These are phyloP conservation scores for Antheraea assamensis DNA, from an alignment of 2,888 invertebrate genomes.

Conservation along the genomic window DNA sequence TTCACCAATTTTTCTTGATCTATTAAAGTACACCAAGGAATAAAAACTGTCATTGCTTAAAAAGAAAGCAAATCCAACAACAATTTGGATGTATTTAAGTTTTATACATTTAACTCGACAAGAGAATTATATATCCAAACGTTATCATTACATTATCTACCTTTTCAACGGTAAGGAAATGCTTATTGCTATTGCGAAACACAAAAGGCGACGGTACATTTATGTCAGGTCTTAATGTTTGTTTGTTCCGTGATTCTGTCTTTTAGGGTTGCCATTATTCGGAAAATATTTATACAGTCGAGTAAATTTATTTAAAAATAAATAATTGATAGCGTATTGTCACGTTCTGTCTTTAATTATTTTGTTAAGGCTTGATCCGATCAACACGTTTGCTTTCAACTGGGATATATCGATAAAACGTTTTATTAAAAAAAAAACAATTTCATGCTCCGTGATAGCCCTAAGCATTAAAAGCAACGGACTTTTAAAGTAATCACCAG, in stretches of 20 bases:
- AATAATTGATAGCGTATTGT: not conserved
- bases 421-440: not conserved
- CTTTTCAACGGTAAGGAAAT: slow-evolving; percentile 34
- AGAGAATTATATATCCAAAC: not conserved
- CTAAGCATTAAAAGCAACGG: slow-evolving; percentile 14
- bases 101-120: not conserved
- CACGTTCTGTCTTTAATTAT: not conserved
- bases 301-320: not conserved
- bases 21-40: not conserved
- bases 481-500: slow-evolving; percentile 50
- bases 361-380: not conserved
- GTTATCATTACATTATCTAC: slow-evolving; percentile 8
- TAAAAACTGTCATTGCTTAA: not conserved
- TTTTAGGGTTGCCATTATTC: slow-evolving; percentile 40
- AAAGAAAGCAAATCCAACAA: not conserved
- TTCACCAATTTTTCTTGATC: not conserved
- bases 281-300: not conserved
- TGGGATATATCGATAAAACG: not conserved
- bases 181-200: slow-evolving; percentile 37
- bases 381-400: not conserved
- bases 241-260: slow-evolving; percentile 46
- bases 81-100: not conserved
- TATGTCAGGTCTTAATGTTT: slow-evolving; percentile 46
- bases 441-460: not conserved
- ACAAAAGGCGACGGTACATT: slow-evolving; percentile 44